Conservation (phyloP, 2,888 invertebrate species). For the Nomada lathburiana region DNA sequence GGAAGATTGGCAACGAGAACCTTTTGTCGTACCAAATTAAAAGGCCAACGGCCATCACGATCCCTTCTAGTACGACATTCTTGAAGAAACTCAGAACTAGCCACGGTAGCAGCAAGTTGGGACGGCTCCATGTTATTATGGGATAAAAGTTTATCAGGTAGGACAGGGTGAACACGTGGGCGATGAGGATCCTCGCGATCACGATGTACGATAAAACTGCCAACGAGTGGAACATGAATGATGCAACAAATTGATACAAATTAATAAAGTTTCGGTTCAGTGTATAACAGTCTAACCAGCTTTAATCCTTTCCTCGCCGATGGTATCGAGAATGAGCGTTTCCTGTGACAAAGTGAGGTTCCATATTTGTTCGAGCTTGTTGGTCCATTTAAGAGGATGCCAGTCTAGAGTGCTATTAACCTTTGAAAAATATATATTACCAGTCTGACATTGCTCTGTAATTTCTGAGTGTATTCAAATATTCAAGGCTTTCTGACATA, state of each 20-base stretch:
- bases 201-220: constrained; percentile 76
- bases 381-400: constrained; percentile 73
- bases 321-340: constrained; percentile 31
- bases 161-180: constrained; percentile 71
- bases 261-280: no score
- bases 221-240: constrained; percentile 6
- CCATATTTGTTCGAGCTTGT: constrained; percentile 71
- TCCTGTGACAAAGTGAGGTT: constrained; percentile 61
- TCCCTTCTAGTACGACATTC: constrained; percentile 75
- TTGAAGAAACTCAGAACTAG: constrained; percentile 76
- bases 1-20: constrained; percentile 64
- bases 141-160: constrained; percentile 78
- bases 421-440: constrained; percentile 59
- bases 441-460: neutral
- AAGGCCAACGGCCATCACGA: constrained; percentile 67
- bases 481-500: neutral
- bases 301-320: constrained; percentile 71
- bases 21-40: constrained; percentile 70
- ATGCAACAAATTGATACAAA: neutral
- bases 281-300: constrained; percentile 57
- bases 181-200: constrained; percentile 73
- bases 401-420: constrained; percentile 74
- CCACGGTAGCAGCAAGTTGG: constrained; percentile 79
- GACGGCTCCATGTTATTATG: constrained; percentile 76
- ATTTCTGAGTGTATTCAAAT: neutral